A percentile compares a stretch with the other conserved stretches of the same genome.
Evolutionary conservation across 2,888 invertebrate genomes (phyloP).

Genomic region (Trichopoda pennipes): DNA sequence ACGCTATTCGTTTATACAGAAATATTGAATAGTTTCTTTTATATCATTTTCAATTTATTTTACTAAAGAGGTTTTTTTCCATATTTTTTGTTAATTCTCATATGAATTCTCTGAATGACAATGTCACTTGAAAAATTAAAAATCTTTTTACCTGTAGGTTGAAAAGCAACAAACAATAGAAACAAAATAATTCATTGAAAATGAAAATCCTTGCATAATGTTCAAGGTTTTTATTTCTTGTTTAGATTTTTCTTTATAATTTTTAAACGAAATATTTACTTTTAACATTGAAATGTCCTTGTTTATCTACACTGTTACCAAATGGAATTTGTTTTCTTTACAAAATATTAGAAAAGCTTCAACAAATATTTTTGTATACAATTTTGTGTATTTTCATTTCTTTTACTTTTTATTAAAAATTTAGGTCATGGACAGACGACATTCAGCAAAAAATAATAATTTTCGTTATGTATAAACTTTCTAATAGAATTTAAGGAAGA

Average conservation of each 20-base stretch:
- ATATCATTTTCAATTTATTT: slow-evolving; percentile 14
- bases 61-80: slow-evolving; percentile 7
- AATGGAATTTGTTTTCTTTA: background rate
- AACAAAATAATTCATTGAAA: slow-evolving; percentile 12
- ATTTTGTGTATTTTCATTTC: background rate
- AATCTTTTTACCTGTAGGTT: slow-evolving; percentile 21
- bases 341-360: background rate
- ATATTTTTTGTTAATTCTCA: background rate
- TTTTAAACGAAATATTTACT: slow-evolving; percentile 1
- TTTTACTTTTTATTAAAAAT: background rate
- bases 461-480: background rate
- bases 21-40: slow-evolving; percentile 15
- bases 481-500: background rate
- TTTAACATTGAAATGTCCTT: slow-evolving; percentile 45
- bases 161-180: slow-evolving; percentile 29
- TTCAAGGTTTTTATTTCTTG: slow-evolving; percentile 40
- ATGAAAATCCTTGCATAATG: slow-evolving; percentile 35
- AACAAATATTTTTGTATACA: slow-evolving; percentile 1
- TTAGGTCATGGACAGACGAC: slow-evolving; percentile 15
- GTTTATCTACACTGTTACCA: slow-evolving; percentile 8
- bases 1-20: slow-evolving; percentile 7
- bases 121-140: slow-evolving; percentile 23
- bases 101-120: slow-evolving; percentile 29
- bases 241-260: background rate
- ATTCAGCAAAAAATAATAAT: background rate